Evolutionary conservation across 2,113 vertebrate species (phyloP).

Genomic region (Myrmophylax atrothorax): DNA sequence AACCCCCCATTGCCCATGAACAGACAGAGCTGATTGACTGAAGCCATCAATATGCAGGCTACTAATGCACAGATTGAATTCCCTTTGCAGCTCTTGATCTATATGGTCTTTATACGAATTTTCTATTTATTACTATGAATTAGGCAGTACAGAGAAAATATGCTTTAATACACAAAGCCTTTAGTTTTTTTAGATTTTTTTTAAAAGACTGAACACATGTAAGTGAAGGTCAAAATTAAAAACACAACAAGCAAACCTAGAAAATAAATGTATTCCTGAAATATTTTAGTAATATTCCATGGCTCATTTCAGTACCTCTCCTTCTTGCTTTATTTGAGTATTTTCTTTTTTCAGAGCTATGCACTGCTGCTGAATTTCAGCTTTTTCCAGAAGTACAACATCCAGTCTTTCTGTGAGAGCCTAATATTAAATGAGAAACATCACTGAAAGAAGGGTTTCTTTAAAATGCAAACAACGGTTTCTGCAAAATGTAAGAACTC

Average conservation of each 20-base stretch:
- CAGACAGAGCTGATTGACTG: background rate
- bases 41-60: background rate
- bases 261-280: background rate
- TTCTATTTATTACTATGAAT: background rate
- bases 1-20: fast-evolving
- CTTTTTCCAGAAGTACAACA: conserved; percentile 90
- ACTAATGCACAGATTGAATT: background rate
- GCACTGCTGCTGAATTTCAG: conserved; percentile 90
- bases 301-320: conserved; percentile 75
- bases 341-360: conserved; percentile 84
- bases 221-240: background rate
- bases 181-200: background rate
- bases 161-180: background rate
- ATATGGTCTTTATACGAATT: background rate
- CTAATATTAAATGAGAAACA: conserved; percentile 71
- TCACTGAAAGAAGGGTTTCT: background rate
- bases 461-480: background rate
- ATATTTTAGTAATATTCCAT: background rate
- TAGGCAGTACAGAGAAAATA: background rate
- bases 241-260: background rate
- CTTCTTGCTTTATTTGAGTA: conserved; percentile 79
- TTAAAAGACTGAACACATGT: background rate
- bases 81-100: background rate
- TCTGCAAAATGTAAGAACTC: background rate
- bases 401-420: conserved; percentile 90